Conservation (phyloP, 2,113 vertebrate genomes). For the Podiceps cristatus region DNA sequence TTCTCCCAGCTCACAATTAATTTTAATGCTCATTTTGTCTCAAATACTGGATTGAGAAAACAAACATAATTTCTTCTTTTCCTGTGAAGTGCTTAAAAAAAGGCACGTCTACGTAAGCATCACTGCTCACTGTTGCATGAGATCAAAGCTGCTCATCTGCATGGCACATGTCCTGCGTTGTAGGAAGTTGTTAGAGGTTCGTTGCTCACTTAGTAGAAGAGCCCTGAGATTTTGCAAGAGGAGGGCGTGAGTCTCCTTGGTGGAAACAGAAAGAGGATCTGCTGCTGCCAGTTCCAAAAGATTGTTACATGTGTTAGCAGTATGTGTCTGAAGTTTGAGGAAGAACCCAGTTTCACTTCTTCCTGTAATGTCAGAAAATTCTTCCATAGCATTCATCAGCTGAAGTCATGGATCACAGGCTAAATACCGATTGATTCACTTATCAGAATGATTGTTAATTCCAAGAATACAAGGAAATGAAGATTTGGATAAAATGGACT, state of each 20-base stretch:
- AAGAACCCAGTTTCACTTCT: not conserved
- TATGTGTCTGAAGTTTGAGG: not conserved
- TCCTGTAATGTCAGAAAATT: not conserved
- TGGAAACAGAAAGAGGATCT: not conserved
- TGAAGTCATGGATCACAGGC: not conserved
- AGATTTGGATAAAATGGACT: not conserved
- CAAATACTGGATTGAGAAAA: not conserved
- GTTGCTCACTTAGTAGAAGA: not conserved
- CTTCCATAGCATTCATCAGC: not conserved
- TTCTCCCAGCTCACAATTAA: not conserved
- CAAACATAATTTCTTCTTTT: not conserved
- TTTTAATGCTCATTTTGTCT: not conserved
- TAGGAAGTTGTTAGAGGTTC: not conserved
- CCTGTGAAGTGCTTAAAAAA: not conserved
- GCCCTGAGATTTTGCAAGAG: not conserved
- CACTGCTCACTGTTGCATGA: not conserved
- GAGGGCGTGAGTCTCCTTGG: not conserved
- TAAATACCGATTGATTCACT: not conserved
- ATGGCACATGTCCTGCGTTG: not conserved
- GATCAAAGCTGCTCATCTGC: not conserved
- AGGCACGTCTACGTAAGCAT: fast-evolving
- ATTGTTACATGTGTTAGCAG: not conserved
- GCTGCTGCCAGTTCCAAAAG: not conserved
- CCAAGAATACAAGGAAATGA: not conserved
- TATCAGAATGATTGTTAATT: not conserved